Conservation (phyloP, 2,888 invertebrate species). For the Agapetus fuscipes region DNA sequence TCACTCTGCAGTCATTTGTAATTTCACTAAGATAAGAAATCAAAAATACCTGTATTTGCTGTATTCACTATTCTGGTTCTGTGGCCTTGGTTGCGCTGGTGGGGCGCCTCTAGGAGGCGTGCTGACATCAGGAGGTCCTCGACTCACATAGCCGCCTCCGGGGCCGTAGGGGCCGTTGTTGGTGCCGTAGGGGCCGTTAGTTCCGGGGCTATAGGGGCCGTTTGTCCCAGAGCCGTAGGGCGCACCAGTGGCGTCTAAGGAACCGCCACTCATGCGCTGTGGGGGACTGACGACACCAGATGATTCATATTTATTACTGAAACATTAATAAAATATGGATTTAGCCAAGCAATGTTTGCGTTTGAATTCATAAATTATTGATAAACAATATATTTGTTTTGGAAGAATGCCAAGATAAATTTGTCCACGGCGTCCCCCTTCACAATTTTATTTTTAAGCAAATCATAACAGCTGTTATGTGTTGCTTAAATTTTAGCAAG, state of each 20-base stretch:
- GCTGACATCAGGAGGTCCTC: slow-evolving; percentile 2
- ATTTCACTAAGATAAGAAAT: not conserved
- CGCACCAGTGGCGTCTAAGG: not conserved
- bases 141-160: slow-evolving; percentile 1
- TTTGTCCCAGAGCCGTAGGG: not conserved
- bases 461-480: too few species aligned
- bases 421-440: not conserved
- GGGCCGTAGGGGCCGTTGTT: slow-evolving; percentile 5
- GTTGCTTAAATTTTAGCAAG: too few species aligned
- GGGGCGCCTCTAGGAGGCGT: slow-evolving; percentile 3
- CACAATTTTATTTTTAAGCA: too few species aligned
- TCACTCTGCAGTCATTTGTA: not conserved
- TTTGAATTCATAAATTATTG: not conserved
- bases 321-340: not conserved
- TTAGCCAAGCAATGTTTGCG: too few species aligned
- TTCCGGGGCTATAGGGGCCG: not conserved
- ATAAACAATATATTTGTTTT: not conserved
- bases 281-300: slow-evolving; percentile 15
- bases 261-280: slow-evolving; percentile 7
- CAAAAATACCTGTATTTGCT: slow-evolving; percentile 17
- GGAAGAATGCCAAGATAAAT: not conserved
- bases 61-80: slow-evolving; percentile 14
- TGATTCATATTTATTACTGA: slow-evolving; percentile 17
- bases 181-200: slow-evolving; percentile 3
- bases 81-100: slow-evolving; percentile 14